Evolutionary conservation across 2,113 vertebrate species (phyloP).

Genomic region (Stictonetta naevosa): DNA sequence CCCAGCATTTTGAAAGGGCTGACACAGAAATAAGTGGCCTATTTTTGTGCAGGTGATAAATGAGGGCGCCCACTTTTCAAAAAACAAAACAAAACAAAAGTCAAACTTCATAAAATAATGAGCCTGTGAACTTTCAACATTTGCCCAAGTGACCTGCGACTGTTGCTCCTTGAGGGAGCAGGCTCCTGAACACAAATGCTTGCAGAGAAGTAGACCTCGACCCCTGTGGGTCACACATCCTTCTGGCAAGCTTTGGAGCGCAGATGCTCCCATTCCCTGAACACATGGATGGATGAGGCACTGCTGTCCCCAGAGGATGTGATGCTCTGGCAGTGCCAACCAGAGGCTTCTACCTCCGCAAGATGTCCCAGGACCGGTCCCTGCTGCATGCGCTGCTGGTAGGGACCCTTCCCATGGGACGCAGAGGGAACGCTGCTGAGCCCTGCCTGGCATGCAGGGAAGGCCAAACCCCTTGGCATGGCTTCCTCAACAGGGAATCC

Average conservation of each 20-base stretch:
- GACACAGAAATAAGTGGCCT: background rate
- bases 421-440: rapidly evolving
- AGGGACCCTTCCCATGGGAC: rapidly evolving
- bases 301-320: background rate
- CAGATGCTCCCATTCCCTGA: background rate
- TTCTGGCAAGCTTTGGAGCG: rapidly evolving
- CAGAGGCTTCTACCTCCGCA: too few relatives aligned
- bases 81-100: background rate
- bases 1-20: background rate
- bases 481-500: rapidly evolving
- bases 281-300: rapidly evolving
- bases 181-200: background rate
- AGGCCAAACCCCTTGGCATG: rapidly evolving
- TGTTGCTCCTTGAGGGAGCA: rapidly evolving
- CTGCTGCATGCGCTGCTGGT: rapidly evolving
- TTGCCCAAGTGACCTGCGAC: background rate
- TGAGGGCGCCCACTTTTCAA: background rate
- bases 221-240: rapidly evolving
- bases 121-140: background rate
- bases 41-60: background rate
- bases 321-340: too few relatives aligned
- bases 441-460: background rate
- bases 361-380: background rate
- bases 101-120: background rate
- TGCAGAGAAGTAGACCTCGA: background rate